Percentiles rank a stretch among this genome's conserved stretches.
Evolutionary conservation across 2,888 invertebrate species (phyloP).

Genomic region (Hedychridium roseum): DNA sequence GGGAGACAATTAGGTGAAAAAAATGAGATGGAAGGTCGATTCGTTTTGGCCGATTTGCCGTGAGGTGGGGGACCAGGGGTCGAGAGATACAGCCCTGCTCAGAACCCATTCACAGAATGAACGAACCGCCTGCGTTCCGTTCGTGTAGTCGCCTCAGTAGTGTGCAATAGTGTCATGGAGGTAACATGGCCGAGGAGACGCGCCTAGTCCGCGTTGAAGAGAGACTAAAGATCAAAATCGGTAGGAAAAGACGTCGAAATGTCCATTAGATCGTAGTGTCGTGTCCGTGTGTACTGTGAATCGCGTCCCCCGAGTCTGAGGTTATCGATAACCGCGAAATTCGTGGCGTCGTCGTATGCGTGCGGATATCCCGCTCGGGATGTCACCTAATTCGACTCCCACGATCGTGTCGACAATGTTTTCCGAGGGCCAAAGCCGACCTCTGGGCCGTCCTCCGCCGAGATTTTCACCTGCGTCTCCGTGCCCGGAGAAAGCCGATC

Average conservation of each 20-base stretch:
- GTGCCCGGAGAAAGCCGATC: too few species aligned
- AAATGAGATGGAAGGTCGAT: too few species aligned
- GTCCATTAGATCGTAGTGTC: too few species aligned
- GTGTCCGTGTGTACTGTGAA: too few species aligned
- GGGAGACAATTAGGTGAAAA: too few species aligned
- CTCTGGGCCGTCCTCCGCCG: too few species aligned
- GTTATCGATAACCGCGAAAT: too few species aligned
- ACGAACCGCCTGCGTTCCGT: conserved; percentile 49
- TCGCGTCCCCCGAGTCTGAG: too few species aligned
- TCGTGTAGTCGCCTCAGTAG: conserved; percentile 52
- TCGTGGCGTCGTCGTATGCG: conserved; percentile 1
- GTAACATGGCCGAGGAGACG: conserved; percentile 91
- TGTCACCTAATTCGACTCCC: conserved; percentile 43
- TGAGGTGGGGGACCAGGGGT: conserved; percentile 14
- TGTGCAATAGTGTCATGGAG: conserved; percentile 73
- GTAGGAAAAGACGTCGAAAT: conserved; percentile 67
- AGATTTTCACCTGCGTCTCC: too few species aligned
- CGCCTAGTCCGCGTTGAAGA: conserved; percentile 91
- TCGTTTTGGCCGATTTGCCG: too few species aligned
- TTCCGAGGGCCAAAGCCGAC: too few species aligned
- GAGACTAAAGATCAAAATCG: conserved; percentile 93
- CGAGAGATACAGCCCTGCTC: conserved; percentile 39
- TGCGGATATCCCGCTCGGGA: conserved; percentile 21
- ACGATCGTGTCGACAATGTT: conserved; percentile 20
- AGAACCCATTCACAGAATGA: conserved; percentile 57